Evolutionary conservation across 2,888 invertebrate genomes (phyloP), one percentile per base, ranked within the genome.

Genomic region (Drosophila mimica): DNA sequence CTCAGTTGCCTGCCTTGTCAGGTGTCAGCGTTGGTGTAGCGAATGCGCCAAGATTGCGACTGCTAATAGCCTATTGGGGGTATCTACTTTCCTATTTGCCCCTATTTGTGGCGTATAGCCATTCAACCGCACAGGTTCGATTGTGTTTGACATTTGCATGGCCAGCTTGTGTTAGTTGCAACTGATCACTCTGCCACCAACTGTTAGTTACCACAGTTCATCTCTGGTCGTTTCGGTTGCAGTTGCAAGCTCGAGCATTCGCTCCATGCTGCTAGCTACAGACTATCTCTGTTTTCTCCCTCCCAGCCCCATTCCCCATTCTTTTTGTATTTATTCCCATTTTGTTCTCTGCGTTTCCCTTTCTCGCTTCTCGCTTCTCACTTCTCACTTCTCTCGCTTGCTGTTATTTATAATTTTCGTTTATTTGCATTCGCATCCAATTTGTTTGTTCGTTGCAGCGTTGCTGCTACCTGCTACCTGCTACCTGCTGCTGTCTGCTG

Each of bases 381-480:
- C 25, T 25, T 25, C 25, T 25, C 25, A 25, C 25, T 25, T 25
- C 25, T 25, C 61, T 66, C 67, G 70, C 66, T 82, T 83, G 77
- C 83, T 89, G 90, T 89, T 89, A 87, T 91, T 91, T 90, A 88
- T 88, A 88, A 91, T 91, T 91, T 91, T 90, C 89, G 89, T 91
- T 91, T 91, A 90, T 91, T 91, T 91, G 88, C 91, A 90, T 90
- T 91, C 88, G 86, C 91, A 91, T 91, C 90, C 91, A 91, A 91
- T 91, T 91, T 91, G 89, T 85, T 90, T 80, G 80, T 79, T 77
- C 72, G 78, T 69, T 69, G 53, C 66, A 73, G 53, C 71, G 36
- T 52, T 66, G 43, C 38, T 52, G 49, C 43, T 68, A 56, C 73
- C 62, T 71, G 56, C 25, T 25, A 25, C 25, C 61, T 60, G 33